Evolutionary conservation across 2,888 invertebrate genomes (phyloP).

Genomic region (Athalia cordata): DNA sequence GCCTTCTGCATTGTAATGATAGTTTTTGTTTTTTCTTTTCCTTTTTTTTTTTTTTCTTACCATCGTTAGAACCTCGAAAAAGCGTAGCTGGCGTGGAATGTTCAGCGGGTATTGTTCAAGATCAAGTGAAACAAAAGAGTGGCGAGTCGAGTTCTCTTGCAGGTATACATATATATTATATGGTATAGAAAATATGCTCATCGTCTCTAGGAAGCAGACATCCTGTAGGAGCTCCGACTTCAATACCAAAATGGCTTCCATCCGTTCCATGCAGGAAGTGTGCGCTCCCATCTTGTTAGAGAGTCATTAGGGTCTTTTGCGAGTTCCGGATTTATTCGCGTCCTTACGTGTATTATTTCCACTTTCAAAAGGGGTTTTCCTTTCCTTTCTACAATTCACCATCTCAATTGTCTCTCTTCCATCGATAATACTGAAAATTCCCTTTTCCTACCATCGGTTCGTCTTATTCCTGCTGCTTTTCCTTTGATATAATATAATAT

Average conservation of each 20-base stretch:
- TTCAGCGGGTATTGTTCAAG: slow-evolving; percentile 29
- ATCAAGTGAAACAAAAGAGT: slow-evolving; percentile 30
- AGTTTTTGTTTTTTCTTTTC: background rate
- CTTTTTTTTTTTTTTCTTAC: slow-evolving; percentile 1
- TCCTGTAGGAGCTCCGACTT: slow-evolving; percentile 24
- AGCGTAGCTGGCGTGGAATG: slow-evolving; percentile 20
- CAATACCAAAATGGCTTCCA: slow-evolving; percentile 39
- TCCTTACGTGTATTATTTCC: slow-evolving; percentile 16
- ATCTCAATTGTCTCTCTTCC: slow-evolving; percentile 11
- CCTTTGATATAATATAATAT: background rate
- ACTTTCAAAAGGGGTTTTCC: background rate
- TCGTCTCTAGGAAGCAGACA: slow-evolving; percentile 25
- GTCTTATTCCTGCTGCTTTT: background rate
- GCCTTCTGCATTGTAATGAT: background rate
- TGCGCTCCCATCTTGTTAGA: slow-evolving; percentile 40
- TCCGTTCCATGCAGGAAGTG: slow-evolving; percentile 39
- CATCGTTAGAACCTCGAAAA: background rate
- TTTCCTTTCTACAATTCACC: background rate
- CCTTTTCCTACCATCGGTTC: background rate
- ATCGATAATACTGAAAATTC: background rate
- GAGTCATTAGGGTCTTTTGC: slow-evolving; percentile 38
- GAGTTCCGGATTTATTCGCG: slow-evolving; percentile 34
- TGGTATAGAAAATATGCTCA: slow-evolving; percentile 5
- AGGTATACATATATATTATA: background rate
- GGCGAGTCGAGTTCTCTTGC: slow-evolving; percentile 13